phyloP scores from a whole-genome alignment of 2,888 invertebrate genomes.

The Dicranocentrus wangi region DNA sequence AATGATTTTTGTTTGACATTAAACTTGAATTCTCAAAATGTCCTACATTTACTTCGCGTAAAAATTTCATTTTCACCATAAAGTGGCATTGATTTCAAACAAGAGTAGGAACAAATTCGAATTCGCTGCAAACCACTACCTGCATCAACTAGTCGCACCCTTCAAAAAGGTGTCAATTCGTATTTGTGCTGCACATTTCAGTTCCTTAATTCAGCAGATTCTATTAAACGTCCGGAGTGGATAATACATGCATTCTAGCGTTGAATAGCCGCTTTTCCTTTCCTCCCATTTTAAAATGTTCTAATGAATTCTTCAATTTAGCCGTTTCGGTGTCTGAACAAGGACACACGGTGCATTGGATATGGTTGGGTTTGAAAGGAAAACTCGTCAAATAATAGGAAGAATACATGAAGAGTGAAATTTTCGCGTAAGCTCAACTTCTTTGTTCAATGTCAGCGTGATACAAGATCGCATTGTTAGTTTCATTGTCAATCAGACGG shows the following conservation, averaged over 20 bases:
- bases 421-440: conserved; percentile 38
- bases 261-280: conserved; percentile 23
- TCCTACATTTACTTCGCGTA: conserved; percentile 33
- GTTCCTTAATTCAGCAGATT: too few species aligned
- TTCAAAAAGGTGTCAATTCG: conserved; percentile 18
- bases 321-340: conserved; percentile 52
- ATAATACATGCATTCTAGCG: too few species aligned
- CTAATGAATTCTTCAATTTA: conserved; percentile 39
- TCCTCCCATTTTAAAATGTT: conserved; percentile 3
- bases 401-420: conserved; percentile 51
- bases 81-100: not conserved
- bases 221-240: too few species aligned
- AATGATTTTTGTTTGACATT: conserved; percentile 51
- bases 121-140: not conserved
- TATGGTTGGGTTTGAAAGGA: conserved; percentile 37
- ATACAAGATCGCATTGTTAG: conserved; percentile 28
- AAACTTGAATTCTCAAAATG: conserved; percentile 52
- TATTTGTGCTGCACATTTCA: too few species aligned
- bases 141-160: conserved; percentile 24
- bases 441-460: conserved; percentile 52
- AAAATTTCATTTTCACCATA: conserved; percentile 48
- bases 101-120: not conserved
- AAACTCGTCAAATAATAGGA: conserved; percentile 25
- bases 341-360: conserved; percentile 37
- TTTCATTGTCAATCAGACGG: conserved; percentile 24